These are phyloP conservation scores for Ispidina lecontei DNA, from an alignment of 2,797 vertebrate genomes.

Conservation along the genomic window DNA sequence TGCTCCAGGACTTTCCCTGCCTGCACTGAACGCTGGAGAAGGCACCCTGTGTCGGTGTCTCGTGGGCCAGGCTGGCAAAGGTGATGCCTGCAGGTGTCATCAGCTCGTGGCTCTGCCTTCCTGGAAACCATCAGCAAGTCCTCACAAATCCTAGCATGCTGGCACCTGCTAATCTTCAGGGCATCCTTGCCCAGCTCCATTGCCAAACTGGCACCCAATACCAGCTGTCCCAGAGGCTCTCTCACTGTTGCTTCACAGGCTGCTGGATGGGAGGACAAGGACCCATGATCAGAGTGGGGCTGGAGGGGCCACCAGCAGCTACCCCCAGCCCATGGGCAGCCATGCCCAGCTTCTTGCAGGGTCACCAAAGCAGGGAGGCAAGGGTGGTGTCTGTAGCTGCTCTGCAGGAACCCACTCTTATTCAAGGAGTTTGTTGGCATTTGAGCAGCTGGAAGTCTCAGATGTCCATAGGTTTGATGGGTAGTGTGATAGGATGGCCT, in stretches of 20 bases:
- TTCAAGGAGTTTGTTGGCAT: background rate
- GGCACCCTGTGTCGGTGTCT: background rate
- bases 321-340: fast-evolving
- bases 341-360: background rate
- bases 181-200: background rate
- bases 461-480: background rate
- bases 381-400: background rate
- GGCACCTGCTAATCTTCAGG: background rate
- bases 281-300: background rate
- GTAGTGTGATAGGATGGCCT: background rate
- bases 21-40: background rate
- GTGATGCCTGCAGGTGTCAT: background rate
- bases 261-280: background rate
- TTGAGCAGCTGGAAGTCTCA: background rate
- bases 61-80: background rate
- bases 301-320: background rate
- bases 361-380: background rate
- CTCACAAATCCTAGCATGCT: background rate
- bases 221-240: background rate
- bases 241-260: background rate
- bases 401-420: background rate
- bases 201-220: background rate
- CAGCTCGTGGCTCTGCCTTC: background rate
- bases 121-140: background rate
- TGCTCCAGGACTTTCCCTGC: background rate